A percentile compares a stretch with the other conserved stretches of the same genome.
phyloP scores from a whole-genome alignment of 2,797 vertebrate genomes.

The Mormyrus proboscirostris region DNA sequence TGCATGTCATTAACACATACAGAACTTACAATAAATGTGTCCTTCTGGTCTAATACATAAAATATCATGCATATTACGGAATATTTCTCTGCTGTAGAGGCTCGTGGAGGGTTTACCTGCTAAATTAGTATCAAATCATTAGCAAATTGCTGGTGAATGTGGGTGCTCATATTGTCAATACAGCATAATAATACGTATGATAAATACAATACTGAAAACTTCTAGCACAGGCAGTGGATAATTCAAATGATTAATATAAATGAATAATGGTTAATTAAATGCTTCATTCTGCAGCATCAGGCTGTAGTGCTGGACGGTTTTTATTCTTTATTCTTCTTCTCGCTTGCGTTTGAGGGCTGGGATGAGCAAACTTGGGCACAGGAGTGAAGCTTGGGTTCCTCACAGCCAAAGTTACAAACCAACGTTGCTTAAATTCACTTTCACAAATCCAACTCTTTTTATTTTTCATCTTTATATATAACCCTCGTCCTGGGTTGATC shows the following conservation, averaged over 20 bases:
- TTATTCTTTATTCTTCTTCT: not conserved
- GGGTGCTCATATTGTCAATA: not conserved
- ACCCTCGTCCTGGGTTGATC: not conserved
- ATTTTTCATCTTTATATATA: not conserved
- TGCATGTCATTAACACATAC: not conserved
- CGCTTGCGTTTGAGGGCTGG: not conserved
- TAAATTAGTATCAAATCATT: not conserved
- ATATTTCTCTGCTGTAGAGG: not conserved
- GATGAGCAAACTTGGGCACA: not conserved
- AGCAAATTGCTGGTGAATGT: not conserved
- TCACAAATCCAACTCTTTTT: not conserved
- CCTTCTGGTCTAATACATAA: not conserved
- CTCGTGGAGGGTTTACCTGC: not conserved
- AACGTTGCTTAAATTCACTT: not conserved
- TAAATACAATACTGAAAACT: not conserved
- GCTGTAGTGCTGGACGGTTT: not conserved
- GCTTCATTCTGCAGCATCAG: not conserved
- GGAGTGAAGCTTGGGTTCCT: not conserved
- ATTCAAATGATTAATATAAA: not conserved
- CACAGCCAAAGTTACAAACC: not conserved
- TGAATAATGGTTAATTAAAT: not conserved
- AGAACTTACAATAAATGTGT: constrained; percentile 1
- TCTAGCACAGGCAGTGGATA: not conserved
- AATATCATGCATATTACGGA: not conserved
- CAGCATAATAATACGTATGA: not conserved